Conservation (phyloP, 2,888 invertebrate species). For the Theretra japonica region DNA sequence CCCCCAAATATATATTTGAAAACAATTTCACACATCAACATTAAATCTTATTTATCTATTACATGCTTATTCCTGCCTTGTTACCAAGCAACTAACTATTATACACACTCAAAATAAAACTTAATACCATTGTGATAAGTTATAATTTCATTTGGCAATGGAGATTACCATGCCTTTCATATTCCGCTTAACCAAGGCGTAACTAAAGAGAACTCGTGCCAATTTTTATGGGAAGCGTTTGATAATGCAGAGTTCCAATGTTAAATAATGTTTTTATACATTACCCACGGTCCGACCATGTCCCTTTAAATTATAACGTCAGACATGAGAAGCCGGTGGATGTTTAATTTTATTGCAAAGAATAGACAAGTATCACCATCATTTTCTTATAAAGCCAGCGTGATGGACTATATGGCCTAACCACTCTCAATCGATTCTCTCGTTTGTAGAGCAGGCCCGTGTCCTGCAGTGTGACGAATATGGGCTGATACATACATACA, state of each 20-base stretch:
- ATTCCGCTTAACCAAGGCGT: conserved; percentile 48
- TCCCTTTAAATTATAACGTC: no score
- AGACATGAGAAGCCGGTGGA: no score
- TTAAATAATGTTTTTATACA: conserved; percentile 3
- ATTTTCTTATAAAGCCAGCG: no score
- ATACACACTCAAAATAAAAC: neutral
- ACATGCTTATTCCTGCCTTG: conserved; percentile 43
- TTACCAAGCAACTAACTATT: neutral
- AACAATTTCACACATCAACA: conserved; percentile 40
- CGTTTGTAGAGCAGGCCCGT: no score
- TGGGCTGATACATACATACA: no score
- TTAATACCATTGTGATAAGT: conserved; percentile 18
- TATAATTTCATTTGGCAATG: conserved; percentile 16
- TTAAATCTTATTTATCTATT: conserved; percentile 49
- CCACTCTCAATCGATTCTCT: no score
- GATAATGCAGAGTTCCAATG: conserved; percentile 8
- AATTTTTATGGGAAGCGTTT: conserved; percentile 73
- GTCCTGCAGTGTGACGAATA: no score
- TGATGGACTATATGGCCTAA: no score
- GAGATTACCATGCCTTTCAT: conserved; percentile 25
- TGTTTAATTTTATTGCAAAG: no score
- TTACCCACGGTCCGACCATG: no score
- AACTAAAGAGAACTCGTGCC: conserved; percentile 75
- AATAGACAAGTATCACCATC: no score
- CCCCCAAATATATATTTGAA: conserved; percentile 64